These are phyloP conservation scores for Apamea crenata DNA, from an alignment of 2,888 invertebrate genomes.

Conservation along the genomic window DNA sequence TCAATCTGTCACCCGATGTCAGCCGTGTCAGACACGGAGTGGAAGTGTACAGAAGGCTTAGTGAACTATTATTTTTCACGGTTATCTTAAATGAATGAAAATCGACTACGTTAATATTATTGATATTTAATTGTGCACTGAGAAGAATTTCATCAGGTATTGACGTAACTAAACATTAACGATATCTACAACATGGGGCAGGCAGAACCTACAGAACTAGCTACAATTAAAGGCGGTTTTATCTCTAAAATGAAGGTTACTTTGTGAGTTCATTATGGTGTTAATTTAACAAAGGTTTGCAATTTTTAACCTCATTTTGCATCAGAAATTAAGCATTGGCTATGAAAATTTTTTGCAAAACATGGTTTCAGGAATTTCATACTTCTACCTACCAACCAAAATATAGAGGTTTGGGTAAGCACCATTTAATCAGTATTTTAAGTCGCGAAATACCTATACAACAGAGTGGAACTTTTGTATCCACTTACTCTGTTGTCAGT, in stretches of 20 bases:
- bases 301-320: background rate
- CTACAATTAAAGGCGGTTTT: background rate
- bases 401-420: background rate
- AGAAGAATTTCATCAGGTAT: background rate
- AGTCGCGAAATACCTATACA: background rate
- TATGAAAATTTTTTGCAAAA: background rate
- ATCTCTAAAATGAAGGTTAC: background rate
- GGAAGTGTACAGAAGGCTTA: conserved; percentile 36
- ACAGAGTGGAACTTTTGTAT: conserved; percentile 24
- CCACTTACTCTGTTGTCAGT: conserved; percentile 38
- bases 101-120: background rate
- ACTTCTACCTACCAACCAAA: background rate
- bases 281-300: background rate
- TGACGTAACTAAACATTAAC: background rate
- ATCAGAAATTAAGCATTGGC: background rate
- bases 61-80: background rate
- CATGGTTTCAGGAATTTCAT: background rate
- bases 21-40: conserved; percentile 38
- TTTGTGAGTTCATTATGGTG: background rate
- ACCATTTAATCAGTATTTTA: background rate
- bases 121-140: background rate
- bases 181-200: background rate
- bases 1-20: conserved; percentile 72
- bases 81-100: background rate
- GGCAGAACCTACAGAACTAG: background rate